A percentile compares a stretch with the other conserved stretches of the same genome.
Evolutionary conservation across 2,888 invertebrate species (phyloP).

Genomic region (Stenodema calcarata): DNA sequence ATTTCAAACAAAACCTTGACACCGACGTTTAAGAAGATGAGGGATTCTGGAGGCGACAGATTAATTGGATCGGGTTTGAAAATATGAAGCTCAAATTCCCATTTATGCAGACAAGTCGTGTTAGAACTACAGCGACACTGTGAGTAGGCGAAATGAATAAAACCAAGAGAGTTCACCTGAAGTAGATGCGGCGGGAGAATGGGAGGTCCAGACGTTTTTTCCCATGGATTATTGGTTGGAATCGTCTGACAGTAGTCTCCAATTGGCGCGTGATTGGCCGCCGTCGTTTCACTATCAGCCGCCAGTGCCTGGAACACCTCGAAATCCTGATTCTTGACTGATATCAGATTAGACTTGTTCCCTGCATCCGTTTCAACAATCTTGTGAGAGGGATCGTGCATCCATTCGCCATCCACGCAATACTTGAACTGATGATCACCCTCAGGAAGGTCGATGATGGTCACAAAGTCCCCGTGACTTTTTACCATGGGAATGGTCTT

Average conservation of each 20-base stretch:
- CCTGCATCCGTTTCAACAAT: conserved; percentile 88
- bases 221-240: conserved; percentile 90
- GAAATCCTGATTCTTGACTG: conserved; percentile 93
- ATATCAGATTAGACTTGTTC: conserved; percentile 88
- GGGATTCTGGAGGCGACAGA: too few relatives aligned
- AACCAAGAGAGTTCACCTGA: neutral
- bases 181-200: conserved; percentile 96
- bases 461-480: conserved; percentile 94
- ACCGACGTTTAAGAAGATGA: too few relatives aligned
- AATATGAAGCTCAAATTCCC: too few relatives aligned
- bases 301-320: conserved; percentile 98
- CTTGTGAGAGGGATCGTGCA: conserved; percentile 75
- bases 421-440: conserved; percentile 97
- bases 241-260: conserved; percentile 75
- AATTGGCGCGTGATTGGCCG: conserved; percentile 64
- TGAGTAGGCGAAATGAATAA: too few relatives aligned
- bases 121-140: too few relatives aligned
- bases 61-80: too few relatives aligned
- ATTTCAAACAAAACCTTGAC: too few relatives aligned
- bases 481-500: conserved; percentile 95
- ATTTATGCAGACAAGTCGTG: too few relatives aligned
- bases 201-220: conserved; percentile 92
- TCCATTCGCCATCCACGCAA: conserved; percentile 92
- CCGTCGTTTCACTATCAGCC: conserved; percentile 82
- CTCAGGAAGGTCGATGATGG: conserved; percentile 94